A percentile compares a stretch with the other conserved stretches of the same genome.
Conservation (phyloP, 2,888 invertebrate species). For the Chorisops tibialis region DNA sequence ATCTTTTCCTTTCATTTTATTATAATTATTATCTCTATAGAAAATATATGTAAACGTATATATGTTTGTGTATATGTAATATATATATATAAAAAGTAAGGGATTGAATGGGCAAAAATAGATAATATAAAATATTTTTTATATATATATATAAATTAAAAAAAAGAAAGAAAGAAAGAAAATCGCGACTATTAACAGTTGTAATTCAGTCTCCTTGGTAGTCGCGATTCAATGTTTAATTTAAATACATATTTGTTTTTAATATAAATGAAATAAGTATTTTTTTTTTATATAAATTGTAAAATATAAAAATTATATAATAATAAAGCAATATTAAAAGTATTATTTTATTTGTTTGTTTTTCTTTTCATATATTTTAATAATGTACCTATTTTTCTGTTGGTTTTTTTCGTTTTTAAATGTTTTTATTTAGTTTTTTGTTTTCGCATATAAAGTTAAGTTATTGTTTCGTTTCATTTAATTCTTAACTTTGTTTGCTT, state of each 20-base stretch:
- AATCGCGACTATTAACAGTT: slow-evolving; percentile 32
- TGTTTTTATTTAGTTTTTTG: neutral
- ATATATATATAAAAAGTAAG: slow-evolving; percentile 21
- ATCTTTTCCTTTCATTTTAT: slow-evolving; percentile 6
- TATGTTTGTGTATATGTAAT: slow-evolving; percentile 19
- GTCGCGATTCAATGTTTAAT: slow-evolving; percentile 25
- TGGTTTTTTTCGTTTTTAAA: neutral
- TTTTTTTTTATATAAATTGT: slow-evolving; percentile 13
- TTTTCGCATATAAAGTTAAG: neutral
- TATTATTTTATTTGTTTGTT: neutral
- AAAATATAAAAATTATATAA: slow-evolving; percentile 23
- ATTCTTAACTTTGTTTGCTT: too few relatives aligned
- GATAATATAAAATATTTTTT: slow-evolving; percentile 26
- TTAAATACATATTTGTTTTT: slow-evolving; percentile 25
- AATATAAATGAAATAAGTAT: slow-evolving; percentile 23
- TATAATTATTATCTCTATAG: slow-evolving; percentile 20
- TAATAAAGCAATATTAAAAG: slow-evolving; percentile 17
- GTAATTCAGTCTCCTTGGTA: slow-evolving; percentile 37
- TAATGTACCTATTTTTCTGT: slow-evolving; percentile 2
- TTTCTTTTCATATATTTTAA: slow-evolving; percentile 1
- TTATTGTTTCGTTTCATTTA: neutral
- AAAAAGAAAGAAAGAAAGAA: slow-evolving; percentile 20
- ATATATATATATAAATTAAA: slow-evolving; percentile 10
- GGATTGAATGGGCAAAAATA: slow-evolving; percentile 24
- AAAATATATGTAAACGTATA: slow-evolving; percentile 19